phyloP scores from a whole-genome alignment of 2,797 vertebrate species.

The Acipenser transmontanus region DNA sequence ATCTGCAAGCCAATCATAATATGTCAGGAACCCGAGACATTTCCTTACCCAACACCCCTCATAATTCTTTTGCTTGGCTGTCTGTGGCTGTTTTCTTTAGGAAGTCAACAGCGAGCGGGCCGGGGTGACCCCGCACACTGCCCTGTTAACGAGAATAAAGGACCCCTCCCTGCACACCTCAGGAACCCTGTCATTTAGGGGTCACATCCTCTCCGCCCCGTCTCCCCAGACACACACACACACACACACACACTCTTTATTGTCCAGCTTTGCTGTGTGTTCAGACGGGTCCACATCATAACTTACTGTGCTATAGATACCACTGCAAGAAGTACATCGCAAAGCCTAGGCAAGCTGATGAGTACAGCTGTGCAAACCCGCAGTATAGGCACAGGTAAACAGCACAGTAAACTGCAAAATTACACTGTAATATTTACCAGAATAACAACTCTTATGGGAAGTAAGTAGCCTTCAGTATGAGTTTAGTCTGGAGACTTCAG shows the following conservation, averaged over 20 bases:
- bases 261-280: too few relatives aligned
- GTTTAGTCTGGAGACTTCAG: too few relatives aligned
- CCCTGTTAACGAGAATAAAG: constrained; percentile 77
- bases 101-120: constrained; percentile 75
- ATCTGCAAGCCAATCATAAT: constrained; percentile 66
- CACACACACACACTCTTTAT: neutral
- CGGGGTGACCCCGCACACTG: constrained; percentile 74
- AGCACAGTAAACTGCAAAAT: too few relatives aligned
- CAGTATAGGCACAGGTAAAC: too few relatives aligned
- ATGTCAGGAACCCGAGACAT: constrained; percentile 71
- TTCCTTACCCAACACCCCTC: constrained; percentile 57
- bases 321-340: too few relatives aligned
- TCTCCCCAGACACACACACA: constrained; percentile 25
- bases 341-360: too few relatives aligned
- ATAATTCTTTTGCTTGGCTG: constrained; percentile 55
- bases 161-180: constrained; percentile 64
- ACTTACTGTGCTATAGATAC: too few relatives aligned
- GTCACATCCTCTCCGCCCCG: constrained; percentile 72
- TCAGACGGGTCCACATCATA: too few relatives aligned
- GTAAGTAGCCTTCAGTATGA: too few relatives aligned
- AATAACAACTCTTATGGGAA: too few relatives aligned
- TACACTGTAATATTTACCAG: too few relatives aligned
- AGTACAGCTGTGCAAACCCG: too few relatives aligned
- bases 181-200: constrained; percentile 66
- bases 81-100: constrained; percentile 82